Base-by-base conservation (phyloP, 1,140 invertebrate genomes). In the Drosophila funebris region DNA sequence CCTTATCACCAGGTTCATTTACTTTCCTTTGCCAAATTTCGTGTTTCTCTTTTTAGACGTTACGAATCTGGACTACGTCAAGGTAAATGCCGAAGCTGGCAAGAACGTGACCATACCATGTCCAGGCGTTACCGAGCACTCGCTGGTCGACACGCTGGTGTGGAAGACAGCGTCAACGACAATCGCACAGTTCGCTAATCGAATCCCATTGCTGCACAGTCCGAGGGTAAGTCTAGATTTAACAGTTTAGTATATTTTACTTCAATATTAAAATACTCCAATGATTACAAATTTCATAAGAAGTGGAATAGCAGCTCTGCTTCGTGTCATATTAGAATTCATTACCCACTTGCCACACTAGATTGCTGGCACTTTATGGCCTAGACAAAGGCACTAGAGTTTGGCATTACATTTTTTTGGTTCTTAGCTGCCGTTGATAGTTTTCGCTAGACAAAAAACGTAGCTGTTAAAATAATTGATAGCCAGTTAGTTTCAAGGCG, bases 51-150 rank as follows among this genome's bases (percentile, higher is more conserved):
- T 83, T 90, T 52, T 81, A 92, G 94, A 94, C 90, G 92, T 94
- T 62, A 93, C 92, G 77, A 92, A 93, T 79, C 84, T 94, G 56
- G 91, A 93, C 69, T 90, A 94, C 60, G 92, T 94, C 61, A 93
- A 93, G 52, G 91, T 94, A 37, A 92, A 93, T 66, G 93, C 94
- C 14, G 93, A 94, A 74, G 94, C 95, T n/a, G 94, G 94, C 43
- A 93, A 93, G 62, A 95, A 95, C 90, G 92, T 94, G 57, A 94
- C 94, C 37, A 88, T 95, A 72, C 92, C 93, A 31, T 95, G 94
- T 92, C 94, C 95, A 1, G 94, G 94, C 9, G 94, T 95, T 36
- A 94, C 93, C 50, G 94, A 94, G 83, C 93, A 94, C 70, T 94
- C 94, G 7, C 83, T 95, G 76, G 93, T 95, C 70, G 90, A 93